phyloP scores from a whole-genome alignment of 2,888 invertebrate species.

The Isotomurus palustris region DNA sequence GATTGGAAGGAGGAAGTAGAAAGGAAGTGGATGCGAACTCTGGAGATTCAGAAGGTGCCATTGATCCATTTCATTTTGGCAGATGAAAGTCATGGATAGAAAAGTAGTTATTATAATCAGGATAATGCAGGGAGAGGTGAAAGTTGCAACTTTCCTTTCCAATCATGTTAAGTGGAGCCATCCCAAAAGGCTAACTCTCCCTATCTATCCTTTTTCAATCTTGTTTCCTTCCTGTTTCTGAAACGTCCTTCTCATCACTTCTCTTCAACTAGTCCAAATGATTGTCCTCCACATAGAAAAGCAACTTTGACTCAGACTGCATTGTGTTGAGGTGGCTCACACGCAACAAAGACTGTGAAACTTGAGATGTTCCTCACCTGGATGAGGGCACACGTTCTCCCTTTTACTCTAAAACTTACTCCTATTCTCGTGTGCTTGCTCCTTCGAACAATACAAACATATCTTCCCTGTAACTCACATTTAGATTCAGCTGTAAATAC shows the following conservation, averaged over 20 bases:
- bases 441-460: too few species aligned
- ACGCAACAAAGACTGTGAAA: too few species aligned
- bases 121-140: slow-evolving; percentile 36
- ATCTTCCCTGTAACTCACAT: too few species aligned
- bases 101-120: slow-evolving; percentile 44
- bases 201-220: too few species aligned
- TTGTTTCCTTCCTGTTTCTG: not conserved
- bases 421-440: too few species aligned
- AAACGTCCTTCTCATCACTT: slow-evolving; percentile 5
- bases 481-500: too few species aligned
- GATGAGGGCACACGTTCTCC: too few species aligned
- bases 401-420: too few species aligned
- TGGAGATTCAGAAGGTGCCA: not conserved
- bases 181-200: slow-evolving; percentile 15
- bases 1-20: not conserved
- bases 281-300: not conserved
- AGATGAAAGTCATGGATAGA: slow-evolving; percentile 8
- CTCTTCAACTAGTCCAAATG: not conserved
- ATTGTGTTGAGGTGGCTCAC: too few species aligned
- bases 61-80: slow-evolving; percentile 4
- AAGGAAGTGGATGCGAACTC: not conserved
- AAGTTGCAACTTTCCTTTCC: slow-evolving; percentile 43
- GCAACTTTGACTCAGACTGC: too few species aligned
- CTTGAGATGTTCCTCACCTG: too few species aligned
- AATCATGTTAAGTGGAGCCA: slow-evolving; percentile 45